phyloP scores from a whole-genome alignment of 2,888 invertebrate genomes.

The Caenorhabditis afra region DNA sequence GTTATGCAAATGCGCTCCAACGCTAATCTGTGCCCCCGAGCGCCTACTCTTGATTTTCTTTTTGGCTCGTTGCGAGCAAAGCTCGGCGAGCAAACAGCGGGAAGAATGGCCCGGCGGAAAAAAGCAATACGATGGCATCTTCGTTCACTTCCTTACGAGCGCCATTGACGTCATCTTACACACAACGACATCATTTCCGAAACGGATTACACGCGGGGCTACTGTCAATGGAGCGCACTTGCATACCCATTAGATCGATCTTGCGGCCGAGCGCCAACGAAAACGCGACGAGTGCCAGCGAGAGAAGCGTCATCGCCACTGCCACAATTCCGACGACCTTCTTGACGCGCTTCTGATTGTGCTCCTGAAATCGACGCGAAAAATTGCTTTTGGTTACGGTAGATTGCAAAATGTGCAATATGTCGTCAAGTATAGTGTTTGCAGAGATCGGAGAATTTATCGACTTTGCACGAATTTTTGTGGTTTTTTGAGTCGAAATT shows the following conservation, averaged over 20 bases:
- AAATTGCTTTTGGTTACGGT: neutral
- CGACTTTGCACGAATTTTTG: no score
- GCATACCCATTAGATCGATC: conserved; percentile 77
- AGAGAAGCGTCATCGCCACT: conserved; percentile 73
- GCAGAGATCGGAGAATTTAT: neutral
- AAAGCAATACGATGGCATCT: neutral
- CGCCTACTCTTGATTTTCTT: no score
- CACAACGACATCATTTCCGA: no score
- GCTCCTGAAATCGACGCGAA: conserved; percentile 70
- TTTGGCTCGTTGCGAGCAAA: no score
- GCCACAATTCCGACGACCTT: conserved; percentile 77
- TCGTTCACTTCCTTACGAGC: no score
- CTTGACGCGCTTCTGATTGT: conserved; percentile 74
- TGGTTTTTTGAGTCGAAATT: no score
- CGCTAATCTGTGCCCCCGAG: no score
- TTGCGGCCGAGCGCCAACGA: conserved; percentile 79
- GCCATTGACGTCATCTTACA: no score
- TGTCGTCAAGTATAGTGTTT: neutral
- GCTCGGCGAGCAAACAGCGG: no score
- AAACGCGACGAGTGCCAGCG: conserved; percentile 74
- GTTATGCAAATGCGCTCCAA: neutral
- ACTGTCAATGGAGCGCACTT: neutral
- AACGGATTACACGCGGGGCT: no score
- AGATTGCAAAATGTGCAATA: neutral
- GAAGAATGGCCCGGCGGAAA: no score